Conservation (phyloP, 92 coral and sea anemone genomes). For the Actinostola sp. region DNA sequence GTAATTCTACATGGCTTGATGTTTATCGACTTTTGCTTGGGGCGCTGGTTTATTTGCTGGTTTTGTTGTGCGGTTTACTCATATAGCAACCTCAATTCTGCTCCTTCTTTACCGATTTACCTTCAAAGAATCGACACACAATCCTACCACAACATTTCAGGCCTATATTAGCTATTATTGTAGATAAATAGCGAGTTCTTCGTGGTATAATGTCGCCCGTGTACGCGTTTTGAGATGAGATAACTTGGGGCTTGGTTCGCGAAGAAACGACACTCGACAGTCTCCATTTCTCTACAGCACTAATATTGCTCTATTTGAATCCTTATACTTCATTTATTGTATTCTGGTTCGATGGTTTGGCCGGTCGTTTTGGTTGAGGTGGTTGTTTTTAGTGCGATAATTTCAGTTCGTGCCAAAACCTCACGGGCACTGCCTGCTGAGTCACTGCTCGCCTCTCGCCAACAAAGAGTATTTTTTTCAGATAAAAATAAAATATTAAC, state of each 20-base stretch:
- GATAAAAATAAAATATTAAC: not conserved
- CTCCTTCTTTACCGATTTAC: not conserved
- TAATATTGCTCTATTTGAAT: not conserved
- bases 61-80: slow-evolving; percentile 75
- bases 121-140: not conserved
- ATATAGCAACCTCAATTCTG: slow-evolving; percentile 66
- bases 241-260: slow-evolving; percentile 14
- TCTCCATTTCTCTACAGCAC: not conserved
- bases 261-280: not conserved
- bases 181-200: not conserved
- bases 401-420: not conserved
- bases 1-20: not conserved
- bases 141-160: not conserved
- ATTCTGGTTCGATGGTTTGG: not conserved
- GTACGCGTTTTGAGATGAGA: not conserved
- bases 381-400: not conserved
- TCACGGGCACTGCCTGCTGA: slow-evolving; percentile 11
- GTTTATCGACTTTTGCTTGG: slow-evolving; percentile 26
- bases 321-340: not conserved
- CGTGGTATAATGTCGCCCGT: not conserved
- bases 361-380: not conserved
- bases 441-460: slow-evolving; percentile 2
- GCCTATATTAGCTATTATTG: not conserved
- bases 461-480: not conserved
- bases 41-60: slow-evolving; percentile 89